Conservation (phyloP, 2,797 vertebrate genomes). For the Macropus fuliginosus region DNA sequence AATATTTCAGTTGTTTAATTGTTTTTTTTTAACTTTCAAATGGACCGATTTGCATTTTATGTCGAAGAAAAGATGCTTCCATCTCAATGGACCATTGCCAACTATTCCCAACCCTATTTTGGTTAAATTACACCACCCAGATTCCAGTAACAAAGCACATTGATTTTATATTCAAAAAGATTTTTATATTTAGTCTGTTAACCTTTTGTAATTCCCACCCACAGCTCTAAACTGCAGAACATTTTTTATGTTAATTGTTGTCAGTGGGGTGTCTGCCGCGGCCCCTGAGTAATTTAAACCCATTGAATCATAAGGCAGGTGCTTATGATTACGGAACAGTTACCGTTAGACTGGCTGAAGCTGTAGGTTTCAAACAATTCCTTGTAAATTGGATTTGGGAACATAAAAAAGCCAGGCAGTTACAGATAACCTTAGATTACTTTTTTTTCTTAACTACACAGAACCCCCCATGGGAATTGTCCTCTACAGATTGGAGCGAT, state of each 20-base stretch:
- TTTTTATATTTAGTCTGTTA: slow-evolving; percentile 88
- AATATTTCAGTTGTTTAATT: slow-evolving; percentile 70
- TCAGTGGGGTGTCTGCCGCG: slow-evolving; percentile 83
- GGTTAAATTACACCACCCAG: slow-evolving; percentile 85
- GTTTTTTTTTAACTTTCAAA: slow-evolving; percentile 76
- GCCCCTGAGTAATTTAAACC: slow-evolving; percentile 80
- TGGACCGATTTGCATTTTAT: slow-evolving; percentile 71
- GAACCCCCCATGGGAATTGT: background rate
- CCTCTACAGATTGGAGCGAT: background rate
- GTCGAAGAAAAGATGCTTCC: slow-evolving; percentile 76
- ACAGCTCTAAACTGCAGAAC: slow-evolving; percentile 80
- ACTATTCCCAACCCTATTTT: slow-evolving; percentile 82
- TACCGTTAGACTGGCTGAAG: slow-evolving; percentile 83
- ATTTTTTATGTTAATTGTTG: slow-evolving; percentile 83
- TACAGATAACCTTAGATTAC: slow-evolving; percentile 61
- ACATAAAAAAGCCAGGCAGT: background rate
- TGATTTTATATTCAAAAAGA: slow-evolving; percentile 86
- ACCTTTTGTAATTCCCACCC: slow-evolving; percentile 87
- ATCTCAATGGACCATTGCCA: slow-evolving; percentile 81
- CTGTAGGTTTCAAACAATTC: slow-evolving; percentile 79
- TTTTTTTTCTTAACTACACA: background rate
- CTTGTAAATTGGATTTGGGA: slow-evolving; percentile 78
- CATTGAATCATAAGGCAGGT: slow-evolving; percentile 84
- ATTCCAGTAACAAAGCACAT: slow-evolving; percentile 82
- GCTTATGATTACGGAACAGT: slow-evolving; percentile 84